These are phyloP conservation scores for Hydrochoerus hydrochaeris DNA, from an alignment of 2,113 vertebrate genomes.

Conservation along the genomic window DNA sequence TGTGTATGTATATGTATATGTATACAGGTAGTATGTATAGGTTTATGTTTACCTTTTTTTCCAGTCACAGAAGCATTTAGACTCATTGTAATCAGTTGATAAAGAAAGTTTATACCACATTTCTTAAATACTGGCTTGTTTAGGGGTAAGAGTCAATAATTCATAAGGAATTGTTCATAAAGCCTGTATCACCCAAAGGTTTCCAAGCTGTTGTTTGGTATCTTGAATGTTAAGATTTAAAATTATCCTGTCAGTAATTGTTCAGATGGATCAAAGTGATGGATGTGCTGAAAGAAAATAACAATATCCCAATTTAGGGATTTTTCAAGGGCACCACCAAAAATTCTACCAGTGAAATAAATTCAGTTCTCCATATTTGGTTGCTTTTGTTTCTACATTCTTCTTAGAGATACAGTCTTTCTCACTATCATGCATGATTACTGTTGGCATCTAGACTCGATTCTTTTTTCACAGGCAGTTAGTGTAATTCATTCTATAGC, in stretches of 20 bases:
- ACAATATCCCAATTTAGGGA: background rate
- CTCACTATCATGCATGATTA: background rate
- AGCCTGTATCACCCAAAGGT: background rate
- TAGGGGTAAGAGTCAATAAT: background rate
- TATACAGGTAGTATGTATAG: background rate
- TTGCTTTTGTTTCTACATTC: conserved; percentile 1
- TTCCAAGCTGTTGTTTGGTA: conserved; percentile 37
- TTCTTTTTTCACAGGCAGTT: background rate
- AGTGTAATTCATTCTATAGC: conserved; percentile 51
- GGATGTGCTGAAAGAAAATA: conserved; percentile 60
- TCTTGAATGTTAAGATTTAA: conserved; percentile 59
- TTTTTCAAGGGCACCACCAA: conserved; percentile 24
- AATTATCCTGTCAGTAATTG: conserved; percentile 58
- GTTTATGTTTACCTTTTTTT: background rate
- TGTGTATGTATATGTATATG: background rate
- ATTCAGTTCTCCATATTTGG: background rate
- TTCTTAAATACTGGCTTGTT: conserved; percentile 36
- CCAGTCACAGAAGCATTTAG: background rate
- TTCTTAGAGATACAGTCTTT: conserved; percentile 11
- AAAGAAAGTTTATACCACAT: background rate
- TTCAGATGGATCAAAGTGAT: conserved; percentile 41
- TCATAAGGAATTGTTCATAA: conserved; percentile 35
- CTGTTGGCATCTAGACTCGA: background rate
- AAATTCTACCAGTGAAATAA: conserved; percentile 25
- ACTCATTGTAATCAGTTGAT: background rate